A percentile compares a stretch with the other conserved stretches of the same genome.
These are phyloP conservation scores for Galagoides demidoff DNA, from an alignment of 2,797 vertebrate species.

Conservation along the genomic window DNA sequence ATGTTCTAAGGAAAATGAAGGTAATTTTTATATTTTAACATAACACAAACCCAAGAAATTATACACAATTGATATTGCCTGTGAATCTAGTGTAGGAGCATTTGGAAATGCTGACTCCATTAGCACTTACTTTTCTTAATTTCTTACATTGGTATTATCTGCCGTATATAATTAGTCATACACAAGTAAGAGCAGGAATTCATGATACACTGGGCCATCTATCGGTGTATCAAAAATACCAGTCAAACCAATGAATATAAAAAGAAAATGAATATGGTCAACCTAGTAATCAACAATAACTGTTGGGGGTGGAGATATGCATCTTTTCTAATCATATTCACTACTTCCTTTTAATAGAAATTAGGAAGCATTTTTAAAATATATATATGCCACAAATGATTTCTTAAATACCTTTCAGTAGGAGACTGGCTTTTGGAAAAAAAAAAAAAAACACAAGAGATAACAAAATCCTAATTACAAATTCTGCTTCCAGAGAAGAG, in stretches of 20 bases:
- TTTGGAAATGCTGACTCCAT: background rate
- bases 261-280: background rate
- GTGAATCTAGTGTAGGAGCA: background rate
- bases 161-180: background rate
- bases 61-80: background rate
- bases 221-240: too few relatives aligned
- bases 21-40: constrained; percentile 1
- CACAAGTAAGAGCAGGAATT: background rate
- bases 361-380: background rate
- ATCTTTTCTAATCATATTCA: background rate
- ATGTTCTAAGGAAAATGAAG: background rate
- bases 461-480: background rate
- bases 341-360: constrained; percentile 5
- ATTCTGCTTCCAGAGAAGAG: background rate
- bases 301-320: background rate
- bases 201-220: background rate
- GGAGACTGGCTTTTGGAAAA: constrained; percentile 7
- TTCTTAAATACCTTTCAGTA: constrained; percentile 11
- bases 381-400: background rate
- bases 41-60: background rate
- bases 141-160: background rate
- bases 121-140: background rate
- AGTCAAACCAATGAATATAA: background rate
- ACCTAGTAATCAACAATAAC: background rate
- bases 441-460: constrained; percentile 31